phyloP scores from a whole-genome alignment of 1,140 invertebrate species.

The Zaprionus tsacasi region DNA sequence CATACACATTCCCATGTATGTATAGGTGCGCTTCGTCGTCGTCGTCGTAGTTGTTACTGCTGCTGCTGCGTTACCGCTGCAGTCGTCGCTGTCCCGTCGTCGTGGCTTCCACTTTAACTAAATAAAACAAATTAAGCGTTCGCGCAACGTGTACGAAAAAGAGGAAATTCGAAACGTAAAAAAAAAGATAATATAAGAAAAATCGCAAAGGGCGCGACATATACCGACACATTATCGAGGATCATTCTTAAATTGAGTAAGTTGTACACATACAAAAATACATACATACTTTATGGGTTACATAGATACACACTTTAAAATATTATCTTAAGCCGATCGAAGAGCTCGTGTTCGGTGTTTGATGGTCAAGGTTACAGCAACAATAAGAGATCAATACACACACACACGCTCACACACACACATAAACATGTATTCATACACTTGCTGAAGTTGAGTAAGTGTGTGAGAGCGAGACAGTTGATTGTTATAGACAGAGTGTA shows the following conservation, averaged over 20 bases:
- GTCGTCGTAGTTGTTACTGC: conserved; percentile 9
- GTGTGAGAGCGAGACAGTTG: conserved; percentile 37
- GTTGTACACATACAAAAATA: conserved; percentile 26
- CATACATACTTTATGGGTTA: background rate
- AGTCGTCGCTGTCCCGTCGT: conserved; percentile 39
- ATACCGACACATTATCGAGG: background rate
- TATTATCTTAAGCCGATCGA: conserved; percentile 37
- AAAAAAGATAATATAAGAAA: conserved; percentile 17
- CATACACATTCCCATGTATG: conserved; percentile 28
- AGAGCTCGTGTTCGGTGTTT: conserved; percentile 42
- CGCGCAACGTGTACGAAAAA: conserved; percentile 43
- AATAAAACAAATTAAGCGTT: conserved; percentile 65
- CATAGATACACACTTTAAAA: conserved; percentile 22
- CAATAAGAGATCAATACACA: conserved; percentile 52
- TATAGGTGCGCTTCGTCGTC: conserved; percentile 20
- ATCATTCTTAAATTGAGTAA: conserved; percentile 30
- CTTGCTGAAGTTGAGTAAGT: conserved; percentile 16
- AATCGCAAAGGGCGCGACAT: background rate
- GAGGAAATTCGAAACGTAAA: conserved; percentile 31
- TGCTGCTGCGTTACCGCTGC: conserved; percentile 12
- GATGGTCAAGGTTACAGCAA: conserved; percentile 74
- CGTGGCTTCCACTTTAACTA: conserved; percentile 60
- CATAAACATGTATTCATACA: background rate
- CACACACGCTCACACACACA: conserved; percentile 4
- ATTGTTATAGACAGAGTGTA: conserved; percentile 45